Evolutionary conservation across 2,113 vertebrate genomes (phyloP), one percentile per base, ranked within the genome.

Genomic region (Conger conger): DNA sequence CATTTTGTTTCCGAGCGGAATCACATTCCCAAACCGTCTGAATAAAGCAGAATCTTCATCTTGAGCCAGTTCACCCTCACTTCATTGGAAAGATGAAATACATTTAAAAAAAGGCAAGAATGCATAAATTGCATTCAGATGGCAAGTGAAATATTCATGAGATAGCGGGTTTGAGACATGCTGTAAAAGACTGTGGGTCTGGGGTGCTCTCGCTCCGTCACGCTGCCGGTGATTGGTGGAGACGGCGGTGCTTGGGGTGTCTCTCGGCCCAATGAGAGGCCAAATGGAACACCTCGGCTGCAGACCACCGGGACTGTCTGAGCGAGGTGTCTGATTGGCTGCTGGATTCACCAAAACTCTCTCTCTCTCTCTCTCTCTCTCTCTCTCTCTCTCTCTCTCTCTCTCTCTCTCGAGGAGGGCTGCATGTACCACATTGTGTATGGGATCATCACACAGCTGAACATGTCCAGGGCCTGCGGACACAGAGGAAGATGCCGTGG

Each of bases 271-370:
- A 38, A 17, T 40, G 82, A 37, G 37, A 63, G 82, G 82, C 9
- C 40, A 42, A 9, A 92, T 76, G 60, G 5, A 85, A 93, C 92
- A 76, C 86, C 3, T n/a, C 37, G 84, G 89, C 91, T 89, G 92
- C 87, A 86, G 91, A 91, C 93, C 94, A 92, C 92, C 92, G 87
- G 82, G 90, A 82, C 76, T 76, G 35, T 35, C 88, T 68, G 79
- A 57, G 60, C 6, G 57, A 90, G 90, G 89, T n/a, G 92, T 86
- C 54, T 90, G 85, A 88, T 81, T 88, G 91, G 94, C 88, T 79
- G 91, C 88, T 76, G 85, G 11, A 84, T 50, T 82, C 36, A 11
- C 60, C 4, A 9, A 60, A 54, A 38, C 30, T 8, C 16, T 18
- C 15, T 4, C 30, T 20, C 36, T 16, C 23, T 17, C 23, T 8